A percentile compares a stretch with the other conserved stretches of the same genome.
Evolutionary conservation across 64 coral and sea anemone species (phyloP).

Genomic region (Catalaphyllia jardinei): DNA sequence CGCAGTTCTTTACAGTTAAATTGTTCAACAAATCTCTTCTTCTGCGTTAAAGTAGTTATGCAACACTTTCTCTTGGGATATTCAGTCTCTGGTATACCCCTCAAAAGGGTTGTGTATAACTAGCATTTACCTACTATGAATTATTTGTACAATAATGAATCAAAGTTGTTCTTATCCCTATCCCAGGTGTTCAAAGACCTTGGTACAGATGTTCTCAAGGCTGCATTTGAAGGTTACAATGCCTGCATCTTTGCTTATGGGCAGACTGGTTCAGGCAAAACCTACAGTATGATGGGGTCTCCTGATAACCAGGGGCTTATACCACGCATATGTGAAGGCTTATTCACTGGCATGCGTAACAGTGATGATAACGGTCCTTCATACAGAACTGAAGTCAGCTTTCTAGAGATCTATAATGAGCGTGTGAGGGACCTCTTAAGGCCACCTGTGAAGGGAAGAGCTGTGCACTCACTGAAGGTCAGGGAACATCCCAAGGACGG

Average conservation of each 20-base stretch:
- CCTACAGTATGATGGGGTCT: slow-evolving; percentile 94
- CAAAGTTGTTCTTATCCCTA: neutral
- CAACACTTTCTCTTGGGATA: too few relatives aligned
- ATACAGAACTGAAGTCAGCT: slow-evolving; percentile 97
- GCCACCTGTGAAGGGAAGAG: slow-evolving; percentile 82
- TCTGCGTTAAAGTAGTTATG: too few relatives aligned
- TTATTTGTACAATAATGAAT: neutral
- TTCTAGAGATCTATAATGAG: slow-evolving; percentile 97
- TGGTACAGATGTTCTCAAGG: slow-evolving; percentile 88
- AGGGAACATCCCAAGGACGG: slow-evolving; percentile 97
- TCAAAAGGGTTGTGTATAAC: too few relatives aligned
- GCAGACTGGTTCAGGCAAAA: slow-evolving; percentile 92
- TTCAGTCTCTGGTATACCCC: too few relatives aligned
- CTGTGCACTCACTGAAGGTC: slow-evolving; percentile 82
- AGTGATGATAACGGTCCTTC: slow-evolving; percentile 76
- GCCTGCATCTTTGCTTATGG: slow-evolving; percentile 97
- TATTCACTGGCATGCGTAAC: slow-evolving; percentile 89
- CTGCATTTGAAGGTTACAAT: slow-evolving; percentile 95
- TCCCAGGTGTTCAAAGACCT: slow-evolving; percentile 90
- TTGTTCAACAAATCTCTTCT: too few relatives aligned
- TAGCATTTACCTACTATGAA: neutral
- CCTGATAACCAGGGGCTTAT: slow-evolving; percentile 80
- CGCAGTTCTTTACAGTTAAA: too few relatives aligned
- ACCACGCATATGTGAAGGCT: slow-evolving; percentile 88
- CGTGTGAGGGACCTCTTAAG: slow-evolving; percentile 84